Evolutionary conservation across 2,113 vertebrate genomes (phyloP).

Genomic region (Microcebus griseorufus): DNA sequence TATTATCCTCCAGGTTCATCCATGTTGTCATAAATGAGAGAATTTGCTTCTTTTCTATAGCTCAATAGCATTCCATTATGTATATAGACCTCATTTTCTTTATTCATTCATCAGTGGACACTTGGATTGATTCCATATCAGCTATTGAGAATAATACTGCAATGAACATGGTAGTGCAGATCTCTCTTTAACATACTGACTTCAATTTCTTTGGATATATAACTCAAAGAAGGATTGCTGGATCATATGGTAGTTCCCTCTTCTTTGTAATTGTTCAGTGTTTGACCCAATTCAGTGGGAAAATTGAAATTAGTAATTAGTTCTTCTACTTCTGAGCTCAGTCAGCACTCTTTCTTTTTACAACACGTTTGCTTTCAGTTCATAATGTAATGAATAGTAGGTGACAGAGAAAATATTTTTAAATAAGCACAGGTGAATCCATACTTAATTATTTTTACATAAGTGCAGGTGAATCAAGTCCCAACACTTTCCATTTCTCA

Average conservation of each 20-base stretch:
- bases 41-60: neutral
- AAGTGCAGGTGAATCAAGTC: neutral
- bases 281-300: neutral
- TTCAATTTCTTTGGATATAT: neutral
- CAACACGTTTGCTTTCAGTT: neutral
- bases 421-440: neutral
- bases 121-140: neutral
- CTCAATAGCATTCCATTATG: neutral
- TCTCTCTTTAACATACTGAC: neutral
- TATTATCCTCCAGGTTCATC: neutral
- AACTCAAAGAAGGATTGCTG: neutral
- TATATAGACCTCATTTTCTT: neutral
- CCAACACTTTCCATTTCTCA: neutral
- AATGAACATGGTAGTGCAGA: neutral
- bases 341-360: neutral
- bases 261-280: neutral
- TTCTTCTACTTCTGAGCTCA: neutral
- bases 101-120: neutral
- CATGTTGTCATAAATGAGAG: neutral
- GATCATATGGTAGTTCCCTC: neutral
- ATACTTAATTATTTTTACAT: neutral
- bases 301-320: neutral
- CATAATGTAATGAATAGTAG: neutral
- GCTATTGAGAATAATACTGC: neutral
- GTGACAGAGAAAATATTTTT: neutral